phyloP scores from a whole-genome alignment of 2,888 invertebrate species.

The Drosophila niveifrons region DNA sequence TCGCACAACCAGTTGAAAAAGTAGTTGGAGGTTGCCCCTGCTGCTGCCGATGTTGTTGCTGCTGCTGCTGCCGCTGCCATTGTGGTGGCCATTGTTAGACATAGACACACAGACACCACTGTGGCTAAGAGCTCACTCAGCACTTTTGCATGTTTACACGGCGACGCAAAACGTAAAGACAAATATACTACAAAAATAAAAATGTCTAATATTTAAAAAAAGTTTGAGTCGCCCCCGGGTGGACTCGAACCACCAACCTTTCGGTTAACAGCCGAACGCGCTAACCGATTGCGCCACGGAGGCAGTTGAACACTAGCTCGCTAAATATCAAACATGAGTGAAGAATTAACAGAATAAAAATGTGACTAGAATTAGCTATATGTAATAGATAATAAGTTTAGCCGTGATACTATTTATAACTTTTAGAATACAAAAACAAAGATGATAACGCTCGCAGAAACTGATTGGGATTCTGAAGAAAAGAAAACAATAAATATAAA shows the following conservation, averaged over 20 bases:
- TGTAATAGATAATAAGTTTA: background rate
- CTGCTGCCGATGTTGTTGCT: constrained; percentile 64
- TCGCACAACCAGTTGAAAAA: constrained; percentile 31
- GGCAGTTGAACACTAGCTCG: constrained; percentile 55
- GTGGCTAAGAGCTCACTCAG: constrained; percentile 28
- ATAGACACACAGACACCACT: constrained; percentile 68
- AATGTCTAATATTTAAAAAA: constrained; percentile 13
- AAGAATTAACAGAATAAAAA: background rate
- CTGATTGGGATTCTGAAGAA: background rate
- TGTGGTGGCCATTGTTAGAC: constrained; percentile 76
- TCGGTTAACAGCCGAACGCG: constrained; percentile 99
- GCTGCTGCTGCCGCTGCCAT: constrained; percentile 61
- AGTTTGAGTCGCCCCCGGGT: constrained; percentile 92
- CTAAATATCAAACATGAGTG: background rate
- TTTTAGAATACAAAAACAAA: background rate
- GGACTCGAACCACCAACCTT: constrained; percentile 99
- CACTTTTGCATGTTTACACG: constrained; percentile 59
- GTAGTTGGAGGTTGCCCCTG: constrained; percentile 36
- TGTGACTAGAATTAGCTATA: background rate
- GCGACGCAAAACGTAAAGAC: background rate
- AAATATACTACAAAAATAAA: background rate
- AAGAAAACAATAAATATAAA: background rate
- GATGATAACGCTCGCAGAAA: background rate
- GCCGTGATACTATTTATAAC: background rate
- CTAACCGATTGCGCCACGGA: constrained; percentile 97